phyloP scores from a whole-genome alignment of 2,113 vertebrate genomes.

The Collichthys lucidus region DNA sequence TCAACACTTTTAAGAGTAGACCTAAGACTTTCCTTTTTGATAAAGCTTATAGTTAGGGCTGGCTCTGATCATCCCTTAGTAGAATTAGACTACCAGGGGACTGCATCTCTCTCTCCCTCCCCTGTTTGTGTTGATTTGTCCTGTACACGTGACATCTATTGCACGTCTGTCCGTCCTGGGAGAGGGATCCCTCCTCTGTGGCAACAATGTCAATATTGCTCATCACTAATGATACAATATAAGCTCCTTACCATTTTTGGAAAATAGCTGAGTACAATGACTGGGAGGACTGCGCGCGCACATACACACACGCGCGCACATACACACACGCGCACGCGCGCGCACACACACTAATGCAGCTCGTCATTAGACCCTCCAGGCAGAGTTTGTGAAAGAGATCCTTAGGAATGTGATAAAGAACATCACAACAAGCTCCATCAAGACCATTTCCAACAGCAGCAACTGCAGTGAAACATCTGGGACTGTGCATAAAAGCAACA shows the following conservation, averaged over 20 bases:
- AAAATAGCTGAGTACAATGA: neutral
- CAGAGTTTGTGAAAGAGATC: constrained; percentile 39
- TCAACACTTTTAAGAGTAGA: too few species aligned
- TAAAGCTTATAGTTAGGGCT: too few species aligned
- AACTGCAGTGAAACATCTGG: neutral
- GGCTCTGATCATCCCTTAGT: too few species aligned
- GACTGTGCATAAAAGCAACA: neutral
- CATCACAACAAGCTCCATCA: constrained; percentile 45
- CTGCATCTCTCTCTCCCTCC: too few species aligned
- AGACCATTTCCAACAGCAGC: constrained; percentile 6
- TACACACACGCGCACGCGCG: too few species aligned
- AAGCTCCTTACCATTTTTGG: neutral
- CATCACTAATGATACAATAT: neutral
- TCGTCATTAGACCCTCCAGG: constrained; percentile 3
- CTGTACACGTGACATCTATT: too few species aligned
- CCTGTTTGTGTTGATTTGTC: too few species aligned
- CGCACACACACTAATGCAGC: constrained; percentile 8
- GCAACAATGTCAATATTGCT: neutral
- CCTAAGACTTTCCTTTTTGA: too few species aligned
- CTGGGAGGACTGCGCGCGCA: neutral
- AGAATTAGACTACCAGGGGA: too few species aligned
- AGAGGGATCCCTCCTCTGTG: too few species aligned
- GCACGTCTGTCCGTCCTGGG: too few species aligned
- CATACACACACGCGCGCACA: too few species aligned
- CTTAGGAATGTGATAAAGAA: constrained; percentile 51